phyloP scores from a whole-genome alignment of 2,797 vertebrate species.

The Falco cherrug region DNA sequence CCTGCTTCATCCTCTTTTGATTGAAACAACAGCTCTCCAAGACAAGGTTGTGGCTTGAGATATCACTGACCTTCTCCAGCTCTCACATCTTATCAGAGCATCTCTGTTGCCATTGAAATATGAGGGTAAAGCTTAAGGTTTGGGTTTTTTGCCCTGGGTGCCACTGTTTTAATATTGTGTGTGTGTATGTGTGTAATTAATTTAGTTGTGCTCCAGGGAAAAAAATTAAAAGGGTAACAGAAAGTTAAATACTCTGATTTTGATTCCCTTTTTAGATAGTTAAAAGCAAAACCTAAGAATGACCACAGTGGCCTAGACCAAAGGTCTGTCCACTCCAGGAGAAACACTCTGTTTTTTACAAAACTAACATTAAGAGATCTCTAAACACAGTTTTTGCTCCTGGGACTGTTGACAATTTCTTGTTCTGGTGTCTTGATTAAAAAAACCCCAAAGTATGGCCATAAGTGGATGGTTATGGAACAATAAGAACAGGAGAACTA shows the following conservation, averaged over 20 bases:
- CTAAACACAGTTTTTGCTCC: not conserved
- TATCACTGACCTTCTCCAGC: not conserved
- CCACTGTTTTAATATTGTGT: not conserved
- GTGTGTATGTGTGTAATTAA: not conserved
- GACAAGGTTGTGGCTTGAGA: not conserved
- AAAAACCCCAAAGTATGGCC: not conserved
- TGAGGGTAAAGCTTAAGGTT: not conserved
- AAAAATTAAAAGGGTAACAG: not conserved
- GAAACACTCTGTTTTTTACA: not conserved
- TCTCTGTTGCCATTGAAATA: not conserved
- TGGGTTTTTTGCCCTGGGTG: fast-evolving
- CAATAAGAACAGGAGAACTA: not conserved
- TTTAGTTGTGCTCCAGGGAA: not conserved
- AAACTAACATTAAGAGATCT: not conserved
- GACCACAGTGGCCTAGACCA: not conserved
- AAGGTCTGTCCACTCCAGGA: not conserved
- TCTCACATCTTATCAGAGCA: not conserved
- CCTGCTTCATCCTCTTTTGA: not conserved
- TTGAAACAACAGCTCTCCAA: not conserved
- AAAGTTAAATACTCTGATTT: not conserved
- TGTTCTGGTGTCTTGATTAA: not conserved
- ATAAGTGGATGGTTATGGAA: not conserved
- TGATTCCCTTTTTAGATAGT: not conserved
- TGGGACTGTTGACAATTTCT: not conserved
- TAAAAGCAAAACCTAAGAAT: not conserved